These are phyloP conservation scores for Gymnocephalus cernua DNA, from an alignment of 2,113 vertebrate species.

Conservation along the genomic window DNA sequence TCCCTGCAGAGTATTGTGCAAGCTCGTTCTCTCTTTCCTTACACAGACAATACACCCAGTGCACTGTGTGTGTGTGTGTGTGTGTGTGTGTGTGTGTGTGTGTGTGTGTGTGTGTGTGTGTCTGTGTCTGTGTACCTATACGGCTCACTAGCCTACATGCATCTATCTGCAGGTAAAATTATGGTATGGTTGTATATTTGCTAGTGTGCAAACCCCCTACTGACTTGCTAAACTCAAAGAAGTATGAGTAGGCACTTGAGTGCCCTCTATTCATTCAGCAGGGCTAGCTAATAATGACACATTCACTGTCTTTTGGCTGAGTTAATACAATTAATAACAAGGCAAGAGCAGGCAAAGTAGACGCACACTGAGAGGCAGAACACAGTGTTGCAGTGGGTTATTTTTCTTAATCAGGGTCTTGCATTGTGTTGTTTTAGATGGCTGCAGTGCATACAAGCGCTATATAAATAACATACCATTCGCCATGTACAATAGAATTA, in stretches of 20 bases:
- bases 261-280: constrained; percentile 16
- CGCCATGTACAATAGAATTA: background rate
- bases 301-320: constrained; percentile 22
- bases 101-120: background rate
- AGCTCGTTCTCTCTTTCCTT: constrained; percentile 28
- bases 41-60: no score
- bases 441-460: background rate
- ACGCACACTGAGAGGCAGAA: constrained; percentile 7
- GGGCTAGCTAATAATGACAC: constrained; percentile 30
- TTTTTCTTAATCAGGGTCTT: constrained; percentile 1
- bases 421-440: background rate
- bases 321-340: constrained; percentile 35
- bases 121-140: background rate
- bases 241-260: constrained; percentile 8
- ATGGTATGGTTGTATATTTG: constrained; percentile 9
- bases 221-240: constrained; percentile 37
- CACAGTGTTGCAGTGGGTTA: background rate
- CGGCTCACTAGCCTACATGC: background rate
- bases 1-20: constrained; percentile 55
- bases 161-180: constrained; percentile 38
- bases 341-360: constrained; percentile 6
- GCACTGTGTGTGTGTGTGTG: background rate
- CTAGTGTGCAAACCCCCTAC: constrained; percentile 28
- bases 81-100: background rate
- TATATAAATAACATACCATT: background rate